phyloP scores from a whole-genome alignment of 2,113 vertebrate genomes.

The Scalopus aquaticus region DNA sequence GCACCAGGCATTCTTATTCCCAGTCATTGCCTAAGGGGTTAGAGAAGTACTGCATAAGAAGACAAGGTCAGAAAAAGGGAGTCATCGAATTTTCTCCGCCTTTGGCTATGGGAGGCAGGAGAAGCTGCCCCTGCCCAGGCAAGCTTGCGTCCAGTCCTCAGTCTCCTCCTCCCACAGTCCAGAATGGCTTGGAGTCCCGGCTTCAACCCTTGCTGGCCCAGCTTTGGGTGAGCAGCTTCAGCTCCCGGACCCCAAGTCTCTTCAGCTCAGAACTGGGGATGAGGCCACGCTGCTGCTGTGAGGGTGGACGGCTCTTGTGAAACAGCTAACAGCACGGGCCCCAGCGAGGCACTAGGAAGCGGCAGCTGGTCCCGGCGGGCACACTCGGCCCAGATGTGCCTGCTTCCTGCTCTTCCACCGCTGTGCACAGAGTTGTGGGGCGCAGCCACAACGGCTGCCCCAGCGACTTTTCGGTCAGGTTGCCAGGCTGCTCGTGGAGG shows the following conservation, averaged over 20 bases:
- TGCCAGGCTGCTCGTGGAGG: neutral
- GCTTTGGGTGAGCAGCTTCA: neutral
- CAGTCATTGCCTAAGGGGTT: neutral
- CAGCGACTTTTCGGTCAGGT: neutral
- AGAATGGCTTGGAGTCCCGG: neutral
- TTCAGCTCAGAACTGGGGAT: neutral
- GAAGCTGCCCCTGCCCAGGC: neutral
- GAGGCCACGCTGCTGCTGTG: fast-evolving
- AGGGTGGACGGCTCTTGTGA: fast-evolving
- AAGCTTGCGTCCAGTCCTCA: neutral
- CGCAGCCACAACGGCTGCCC: neutral
- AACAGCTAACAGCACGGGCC: neutral
- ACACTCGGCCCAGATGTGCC: fast-evolving
- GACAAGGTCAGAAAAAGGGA: neutral
- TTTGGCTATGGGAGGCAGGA: too few relatives aligned
- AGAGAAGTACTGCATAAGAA: neutral
- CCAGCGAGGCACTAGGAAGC: neutral
- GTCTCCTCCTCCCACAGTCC: too few relatives aligned
- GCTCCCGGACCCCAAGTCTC: neutral
- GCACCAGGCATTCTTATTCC: fast-evolving
- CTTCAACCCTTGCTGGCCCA: neutral
- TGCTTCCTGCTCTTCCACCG: neutral
- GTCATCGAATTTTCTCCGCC: too few relatives aligned
- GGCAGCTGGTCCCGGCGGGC: neutral
- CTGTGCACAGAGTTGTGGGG: fast-evolving